These are phyloP conservation scores for Seriola quinqueradiata DNA, from an alignment of 2,113 vertebrate genomes.

Conservation along the genomic window DNA sequence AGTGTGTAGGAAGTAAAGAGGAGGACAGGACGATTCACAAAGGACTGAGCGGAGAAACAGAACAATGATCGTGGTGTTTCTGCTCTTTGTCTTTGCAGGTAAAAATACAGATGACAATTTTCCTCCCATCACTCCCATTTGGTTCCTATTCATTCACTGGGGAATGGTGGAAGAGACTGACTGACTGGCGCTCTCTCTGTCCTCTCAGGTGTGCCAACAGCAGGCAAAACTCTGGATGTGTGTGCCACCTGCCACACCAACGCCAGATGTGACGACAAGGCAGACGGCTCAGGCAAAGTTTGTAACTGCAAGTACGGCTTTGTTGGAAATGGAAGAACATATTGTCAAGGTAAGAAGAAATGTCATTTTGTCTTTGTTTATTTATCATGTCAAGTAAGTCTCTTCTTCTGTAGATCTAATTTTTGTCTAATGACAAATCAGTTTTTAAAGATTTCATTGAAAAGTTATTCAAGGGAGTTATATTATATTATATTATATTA, in stretches of 20 bases:
- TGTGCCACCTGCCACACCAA: constrained; percentile 90
- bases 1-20: constrained; percentile 28
- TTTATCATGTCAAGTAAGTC: neutral
- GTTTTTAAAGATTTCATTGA: too few relatives aligned
- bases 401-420: too few relatives aligned
- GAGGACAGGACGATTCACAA: constrained; percentile 10
- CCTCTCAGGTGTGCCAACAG: constrained; percentile 37
- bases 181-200: neutral
- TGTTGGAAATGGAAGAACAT: constrained; percentile 91
- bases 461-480: too few relatives aligned
- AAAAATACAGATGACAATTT: neutral
- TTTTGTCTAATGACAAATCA: too few relatives aligned
- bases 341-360: constrained; percentile 87
- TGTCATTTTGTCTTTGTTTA: neutral
- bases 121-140: rapidly evolving
- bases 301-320: constrained; percentile 97
- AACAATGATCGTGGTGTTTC: constrained; percentile 31
- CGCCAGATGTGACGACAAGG: constrained; percentile 88
- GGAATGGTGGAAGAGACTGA: neutral
- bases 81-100: constrained; percentile 62
- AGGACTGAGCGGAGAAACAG: constrained; percentile 56
- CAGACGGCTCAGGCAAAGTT: constrained; percentile 85
- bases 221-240: constrained; percentile 77
- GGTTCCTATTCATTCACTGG: neutral
- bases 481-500: too few relatives aligned